Evolutionary conservation across 2,797 vertebrate species (phyloP), one percentile per base, ranked within the genome.

Genomic region (Aplochiton taeniatus): DNA sequence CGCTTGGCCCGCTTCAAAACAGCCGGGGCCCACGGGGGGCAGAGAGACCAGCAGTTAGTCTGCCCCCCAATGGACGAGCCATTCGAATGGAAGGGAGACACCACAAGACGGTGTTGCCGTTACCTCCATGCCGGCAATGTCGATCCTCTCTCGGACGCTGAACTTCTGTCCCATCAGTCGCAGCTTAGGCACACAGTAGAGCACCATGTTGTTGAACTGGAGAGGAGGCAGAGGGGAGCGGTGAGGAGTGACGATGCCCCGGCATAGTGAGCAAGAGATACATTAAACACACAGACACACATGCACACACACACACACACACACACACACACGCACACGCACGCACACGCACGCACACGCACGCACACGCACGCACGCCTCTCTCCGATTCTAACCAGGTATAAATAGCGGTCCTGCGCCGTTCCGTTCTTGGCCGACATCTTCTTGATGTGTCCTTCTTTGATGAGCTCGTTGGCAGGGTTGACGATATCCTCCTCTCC

Each of bases 401-500:
- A 98, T 73, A 99, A 93, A 81, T 99, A 97, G 67, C 97, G 85
- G 85, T 99, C 97, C 88, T 98, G 97, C 0, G 95, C 91, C 0
- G 95, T 95, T 78, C 97, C 97, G 0, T 96, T 99, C 88, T 98
- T 99, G 70, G 96, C 96, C 0, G 97, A 99, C 79, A 99, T 93
- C 75, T 99, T 99, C 89, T 96, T 96, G 78, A 99, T 97, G 47
- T 95, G 95, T 12, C 97, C 97, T 81, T 98, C 97, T 85, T 98
- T 98, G 81, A 99, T 97, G 72, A 99, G 92, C 77, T 99, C 97
- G 4, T 98, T 98, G 74, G 97, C 96, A 0, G 97, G 96, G 81
- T 98, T 98, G 17, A 99, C 97, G 0, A 99, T 98, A 81, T 98
- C 96, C 63, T 98, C 97, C 74, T 98, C 97, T 1, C 97, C 97